Evolutionary conservation across 2,888 invertebrate genomes (phyloP).

Genomic region (Bimastos eiseni): DNA sequence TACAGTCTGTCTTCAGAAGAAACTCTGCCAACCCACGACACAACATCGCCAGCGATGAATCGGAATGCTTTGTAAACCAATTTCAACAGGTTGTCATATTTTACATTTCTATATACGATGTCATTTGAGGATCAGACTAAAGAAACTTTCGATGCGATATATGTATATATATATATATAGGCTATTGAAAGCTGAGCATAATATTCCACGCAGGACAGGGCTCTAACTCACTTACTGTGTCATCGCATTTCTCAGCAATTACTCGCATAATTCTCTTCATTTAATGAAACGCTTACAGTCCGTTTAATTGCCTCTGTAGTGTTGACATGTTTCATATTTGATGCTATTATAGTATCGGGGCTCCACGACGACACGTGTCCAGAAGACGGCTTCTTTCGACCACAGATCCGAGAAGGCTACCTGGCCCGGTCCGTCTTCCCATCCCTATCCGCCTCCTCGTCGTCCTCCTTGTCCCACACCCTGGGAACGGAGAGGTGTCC

Average conservation of each 20-base stretch:
- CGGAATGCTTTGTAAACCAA: neutral
- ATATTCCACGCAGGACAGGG: too few relatives aligned
- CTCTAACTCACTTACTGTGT: too few relatives aligned
- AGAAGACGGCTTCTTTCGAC: neutral
- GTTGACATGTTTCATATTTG: neutral
- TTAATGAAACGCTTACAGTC: neutral
- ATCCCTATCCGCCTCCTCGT: neutral
- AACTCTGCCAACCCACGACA: neutral
- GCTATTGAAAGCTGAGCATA: too few relatives aligned
- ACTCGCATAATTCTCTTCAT: neutral
- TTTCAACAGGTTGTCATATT: neutral
- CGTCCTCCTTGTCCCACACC: neutral
- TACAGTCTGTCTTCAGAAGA: neutral
- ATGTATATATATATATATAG: too few relatives aligned
- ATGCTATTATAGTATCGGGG: neutral
- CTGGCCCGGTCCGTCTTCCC: neutral
- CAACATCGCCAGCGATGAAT: neutral
- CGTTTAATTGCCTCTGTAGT: neutral
- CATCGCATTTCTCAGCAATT: neutral
- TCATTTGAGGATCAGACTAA: neutral
- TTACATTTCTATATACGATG: neutral
- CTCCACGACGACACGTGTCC: neutral
- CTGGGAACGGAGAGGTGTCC: slow-evolving; percentile 25
- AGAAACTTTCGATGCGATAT: neutral
- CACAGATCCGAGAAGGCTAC: neutral